Base-by-base conservation (phyloP, 2,797 vertebrate genomes). In the Enoplosus armatus region DNA sequence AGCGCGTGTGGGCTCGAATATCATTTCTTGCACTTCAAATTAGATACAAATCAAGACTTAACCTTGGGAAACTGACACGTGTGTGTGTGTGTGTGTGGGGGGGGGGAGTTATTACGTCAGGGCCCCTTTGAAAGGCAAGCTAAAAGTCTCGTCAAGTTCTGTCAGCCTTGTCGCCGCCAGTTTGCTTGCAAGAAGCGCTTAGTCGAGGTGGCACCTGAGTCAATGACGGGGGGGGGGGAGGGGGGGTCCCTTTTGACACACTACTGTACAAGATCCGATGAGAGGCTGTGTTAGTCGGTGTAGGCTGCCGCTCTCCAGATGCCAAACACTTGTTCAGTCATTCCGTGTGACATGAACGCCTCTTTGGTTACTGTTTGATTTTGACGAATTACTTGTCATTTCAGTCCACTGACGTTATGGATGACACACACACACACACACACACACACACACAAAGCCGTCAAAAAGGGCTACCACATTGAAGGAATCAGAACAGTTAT, bases 121-220 rank as follows among this genome's bases (percentile, higher is more conserved):
- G 37, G 43, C 33, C 41, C 41, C 62, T 79, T 77, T 79, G 69
- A 74, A 70, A 77, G 66, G 80, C 10, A 16, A 76, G 22, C 70
- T 77, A 72, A 89, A 64, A 75, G 71, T 78, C 75, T 70, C 11
- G 41, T 85, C 62, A 79, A 31, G 29, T 61, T 75, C 62, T 77
- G 84, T 78, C 82, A 82, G 80, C 11, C 63, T 72, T 85, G 80
- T 86, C 85, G 66, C 58, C 6, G 3, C 22, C 74, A 77, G 70
- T 86, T 77, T 84, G 48, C 41, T 59, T 45, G 39, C 5, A 65
- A 70, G 51, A 5, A 20, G 8, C 79, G 29, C 61, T 51, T 47
- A 81, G 66, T 39, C 35, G 65, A 80, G 39, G 58, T 75, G 69
- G 54, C 76, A 16, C 53, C 50, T 39, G 37, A 76, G 35, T 71